A percentile compares a stretch with the other conserved stretches of the same genome.
Conservation (phyloP, 1,140 invertebrate genomes). For the Drosophila nannoptera region DNA sequence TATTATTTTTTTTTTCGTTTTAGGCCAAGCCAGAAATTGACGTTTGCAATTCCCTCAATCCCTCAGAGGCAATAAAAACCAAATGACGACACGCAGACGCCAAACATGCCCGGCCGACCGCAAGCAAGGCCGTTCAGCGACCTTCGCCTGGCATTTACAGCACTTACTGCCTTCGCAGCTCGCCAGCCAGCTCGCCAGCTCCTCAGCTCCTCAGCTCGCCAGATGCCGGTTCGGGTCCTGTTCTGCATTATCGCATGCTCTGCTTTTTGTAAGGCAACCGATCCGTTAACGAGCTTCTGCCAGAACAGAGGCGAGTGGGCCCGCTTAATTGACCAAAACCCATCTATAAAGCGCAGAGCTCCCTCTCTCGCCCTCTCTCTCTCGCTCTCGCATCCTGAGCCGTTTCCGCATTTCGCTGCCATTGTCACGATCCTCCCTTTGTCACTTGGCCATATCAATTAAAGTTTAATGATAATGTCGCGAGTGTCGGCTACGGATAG, state of each 20-base stretch:
- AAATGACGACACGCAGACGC: slow-evolving; percentile 71
- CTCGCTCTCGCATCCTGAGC: slow-evolving; percentile 22
- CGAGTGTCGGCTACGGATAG: slow-evolving; percentile 17
- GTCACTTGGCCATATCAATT: slow-evolving; percentile 76
- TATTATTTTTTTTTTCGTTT: slow-evolving; percentile 8
- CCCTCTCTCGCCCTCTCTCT: background rate
- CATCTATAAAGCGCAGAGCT: slow-evolving; percentile 52
- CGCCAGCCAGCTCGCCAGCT: slow-evolving; percentile 4
- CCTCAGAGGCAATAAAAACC: slow-evolving; percentile 59
- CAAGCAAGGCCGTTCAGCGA: slow-evolving; percentile 75
- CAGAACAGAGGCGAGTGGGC: slow-evolving; percentile 14
- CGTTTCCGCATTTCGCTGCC: slow-evolving; percentile 67
- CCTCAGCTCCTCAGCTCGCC: background rate
- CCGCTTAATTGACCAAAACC: slow-evolving; percentile 74
- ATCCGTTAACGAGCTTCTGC: slow-evolving; percentile 61
- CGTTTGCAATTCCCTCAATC: slow-evolving; percentile 22
- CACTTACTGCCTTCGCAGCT: slow-evolving; percentile 14
- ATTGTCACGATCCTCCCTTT: slow-evolving; percentile 45
- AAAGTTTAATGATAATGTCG: slow-evolving; percentile 75
- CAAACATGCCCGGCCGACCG: slow-evolving; percentile 63
- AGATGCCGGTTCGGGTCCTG: slow-evolving; percentile 36
- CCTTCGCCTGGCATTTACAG: slow-evolving; percentile 48
- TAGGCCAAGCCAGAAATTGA: slow-evolving; percentile 10
- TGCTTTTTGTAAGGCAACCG: slow-evolving; percentile 44
- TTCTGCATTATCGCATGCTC: slow-evolving; percentile 27